Evolutionary conservation across 2,113 vertebrate species (phyloP).

Genomic region (Microtus pennsylvanicus): DNA sequence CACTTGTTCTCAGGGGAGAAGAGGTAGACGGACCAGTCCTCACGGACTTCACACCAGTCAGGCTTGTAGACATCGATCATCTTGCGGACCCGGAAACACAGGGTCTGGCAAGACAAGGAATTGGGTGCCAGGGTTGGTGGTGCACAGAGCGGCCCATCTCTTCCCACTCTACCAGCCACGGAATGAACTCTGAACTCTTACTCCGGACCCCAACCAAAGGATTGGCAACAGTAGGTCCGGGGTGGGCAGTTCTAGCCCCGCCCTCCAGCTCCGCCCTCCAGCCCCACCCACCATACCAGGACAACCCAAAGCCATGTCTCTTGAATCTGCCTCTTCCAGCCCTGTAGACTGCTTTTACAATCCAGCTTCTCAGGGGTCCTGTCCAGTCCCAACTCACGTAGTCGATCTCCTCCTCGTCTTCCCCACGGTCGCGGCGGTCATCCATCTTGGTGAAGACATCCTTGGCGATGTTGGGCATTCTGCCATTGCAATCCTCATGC

Average conservation of each 20-base stretch:
- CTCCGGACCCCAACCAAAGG: neutral
- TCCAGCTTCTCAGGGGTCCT: neutral
- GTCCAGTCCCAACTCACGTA: conserved; percentile 89
- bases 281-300: neutral
- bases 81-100: conserved; percentile 97
- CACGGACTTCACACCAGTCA: conserved; percentile 95
- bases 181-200: neutral
- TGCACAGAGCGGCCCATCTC: neutral
- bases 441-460: conserved; percentile 96
- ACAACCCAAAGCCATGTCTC: neutral
- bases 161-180: neutral
- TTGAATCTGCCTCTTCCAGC: neutral
- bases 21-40: conserved; percentile 96
- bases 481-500: conserved; percentile 95
- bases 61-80: conserved; percentile 98
- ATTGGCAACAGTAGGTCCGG: neutral
- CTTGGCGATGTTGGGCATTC: conserved; percentile 90
- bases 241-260: neutral
- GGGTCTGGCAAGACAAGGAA: conserved; percentile 85
- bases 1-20: conserved; percentile 98
- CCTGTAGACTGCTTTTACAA: neutral
- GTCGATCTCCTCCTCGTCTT: conserved; percentile 95
- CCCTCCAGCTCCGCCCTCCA: neutral
- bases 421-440: conserved; percentile 88
- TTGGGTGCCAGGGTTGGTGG: neutral